Evolutionary conservation across 2,888 invertebrate species (phyloP).

Genomic region (Diaperis boleti): DNA sequence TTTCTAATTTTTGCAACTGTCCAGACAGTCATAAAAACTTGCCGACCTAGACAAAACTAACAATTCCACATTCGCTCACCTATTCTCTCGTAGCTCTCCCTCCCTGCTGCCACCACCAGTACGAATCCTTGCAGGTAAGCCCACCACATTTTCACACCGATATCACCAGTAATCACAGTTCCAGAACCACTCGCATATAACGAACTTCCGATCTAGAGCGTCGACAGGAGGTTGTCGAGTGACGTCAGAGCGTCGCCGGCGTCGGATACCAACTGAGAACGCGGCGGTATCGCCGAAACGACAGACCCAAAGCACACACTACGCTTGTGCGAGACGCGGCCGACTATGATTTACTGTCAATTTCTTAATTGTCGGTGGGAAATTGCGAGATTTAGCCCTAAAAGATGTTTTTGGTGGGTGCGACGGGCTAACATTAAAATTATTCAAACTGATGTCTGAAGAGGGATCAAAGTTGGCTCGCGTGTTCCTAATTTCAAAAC

Average conservation of each 20-base stretch:
- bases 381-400: too few species aligned
- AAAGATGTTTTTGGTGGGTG: too few species aligned
- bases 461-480: too few species aligned
- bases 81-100: slow-evolving; percentile 50
- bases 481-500: too few species aligned
- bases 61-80: slow-evolving; percentile 39
- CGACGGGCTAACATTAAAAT: too few species aligned
- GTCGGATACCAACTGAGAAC: slow-evolving; percentile 37
- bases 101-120: slow-evolving; percentile 41
- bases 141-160: slow-evolving; percentile 44
- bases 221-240: background rate
- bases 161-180: too few species aligned
- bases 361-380: slow-evolving; percentile 36
- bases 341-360: slow-evolving; percentile 32
- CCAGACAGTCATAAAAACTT: background rate
- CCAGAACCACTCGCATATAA: too few species aligned
- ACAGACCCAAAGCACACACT: slow-evolving; percentile 24
- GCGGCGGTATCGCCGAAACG: slow-evolving; percentile 19
- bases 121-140: slow-evolving; percentile 45
- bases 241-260: slow-evolving; percentile 27
- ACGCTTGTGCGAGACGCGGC: slow-evolving; percentile 22
- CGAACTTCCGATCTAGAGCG: slow-evolving; percentile 7
- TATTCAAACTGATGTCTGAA: too few species aligned
- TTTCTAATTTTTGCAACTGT: too few species aligned
- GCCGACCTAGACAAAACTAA: too few species aligned